phyloP scores from a whole-genome alignment of 1,140 invertebrate genomes.

The Procambarus virginalis region DNA sequence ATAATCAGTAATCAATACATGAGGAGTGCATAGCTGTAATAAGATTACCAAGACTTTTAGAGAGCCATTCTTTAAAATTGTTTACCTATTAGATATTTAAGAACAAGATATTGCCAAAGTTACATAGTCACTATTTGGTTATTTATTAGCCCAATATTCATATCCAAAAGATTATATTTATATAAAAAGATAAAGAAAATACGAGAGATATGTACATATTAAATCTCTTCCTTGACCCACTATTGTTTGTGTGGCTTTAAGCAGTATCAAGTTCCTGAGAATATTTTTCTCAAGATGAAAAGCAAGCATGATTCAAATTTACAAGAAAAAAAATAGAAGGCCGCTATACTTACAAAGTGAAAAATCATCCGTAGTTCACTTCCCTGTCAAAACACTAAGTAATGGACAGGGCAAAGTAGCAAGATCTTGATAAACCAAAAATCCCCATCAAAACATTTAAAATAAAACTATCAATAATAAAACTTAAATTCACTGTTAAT shows the following conservation, averaged over 20 bases:
- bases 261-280: neutral
- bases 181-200: neutral
- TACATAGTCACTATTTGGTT: neutral
- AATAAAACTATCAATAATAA: neutral
- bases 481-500: neutral
- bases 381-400: neutral
- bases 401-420: neutral
- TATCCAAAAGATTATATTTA: neutral
- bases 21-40: neutral
- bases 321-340: neutral
- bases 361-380: neutral
- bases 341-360: neutral
- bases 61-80: neutral
- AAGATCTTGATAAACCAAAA: neutral
- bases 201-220: neutral
- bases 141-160: neutral
- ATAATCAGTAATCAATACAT: neutral
- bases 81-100: neutral
- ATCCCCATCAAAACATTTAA: neutral
- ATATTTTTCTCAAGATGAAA: neutral
- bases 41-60: neutral
- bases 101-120: neutral
- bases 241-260: neutral
- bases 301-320: neutral
- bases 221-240: neutral